Percentiles rank a stretch among this genome's conserved stretches.
phyloP scores from a whole-genome alignment of 2,797 vertebrate genomes.

The Spea hammondii region DNA sequence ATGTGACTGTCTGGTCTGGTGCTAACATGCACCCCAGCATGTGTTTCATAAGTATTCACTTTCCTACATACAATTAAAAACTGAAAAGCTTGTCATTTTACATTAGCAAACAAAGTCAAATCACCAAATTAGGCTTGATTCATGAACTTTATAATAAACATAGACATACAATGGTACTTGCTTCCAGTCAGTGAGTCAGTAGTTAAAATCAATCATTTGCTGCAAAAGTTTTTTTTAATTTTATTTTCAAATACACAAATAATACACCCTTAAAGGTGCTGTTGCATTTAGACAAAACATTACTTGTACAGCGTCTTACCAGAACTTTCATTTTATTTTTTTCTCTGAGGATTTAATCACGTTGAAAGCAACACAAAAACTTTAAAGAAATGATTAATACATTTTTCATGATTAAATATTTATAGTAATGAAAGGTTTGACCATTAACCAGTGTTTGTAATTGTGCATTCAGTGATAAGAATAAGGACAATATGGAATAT shows the following conservation, averaged over 20 bases:
- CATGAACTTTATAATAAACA: slow-evolving; percentile 11
- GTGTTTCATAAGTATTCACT: not conserved
- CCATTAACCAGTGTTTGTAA: no score
- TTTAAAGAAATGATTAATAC: no score
- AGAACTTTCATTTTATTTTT: no score
- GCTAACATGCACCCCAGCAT: not conserved
- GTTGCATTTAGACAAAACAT: no score
- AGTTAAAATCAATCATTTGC: not conserved
- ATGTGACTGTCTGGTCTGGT: not conserved
- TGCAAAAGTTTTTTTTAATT: not conserved
- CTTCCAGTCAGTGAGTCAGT: slow-evolving; percentile 18
- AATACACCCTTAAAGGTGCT: not conserved
- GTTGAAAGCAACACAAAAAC: no score
- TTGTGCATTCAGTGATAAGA: no score
- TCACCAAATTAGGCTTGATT: slow-evolving; percentile 3
- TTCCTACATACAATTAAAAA: not conserved
- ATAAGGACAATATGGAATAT: no score
- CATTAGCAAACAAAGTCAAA: not conserved
- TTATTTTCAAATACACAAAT: not conserved
- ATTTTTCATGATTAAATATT: no score
- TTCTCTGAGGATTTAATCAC: no score
- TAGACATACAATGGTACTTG: not conserved
- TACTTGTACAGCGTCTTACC: no score
- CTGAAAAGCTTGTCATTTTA: not conserved
- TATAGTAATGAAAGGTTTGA: no score